Evolutionary conservation across 37 sponge, comb jelly and placozoan genomes (phyloP), one percentile per base, ranked within the genome.

Genomic region (Agelas oroides): DNA sequence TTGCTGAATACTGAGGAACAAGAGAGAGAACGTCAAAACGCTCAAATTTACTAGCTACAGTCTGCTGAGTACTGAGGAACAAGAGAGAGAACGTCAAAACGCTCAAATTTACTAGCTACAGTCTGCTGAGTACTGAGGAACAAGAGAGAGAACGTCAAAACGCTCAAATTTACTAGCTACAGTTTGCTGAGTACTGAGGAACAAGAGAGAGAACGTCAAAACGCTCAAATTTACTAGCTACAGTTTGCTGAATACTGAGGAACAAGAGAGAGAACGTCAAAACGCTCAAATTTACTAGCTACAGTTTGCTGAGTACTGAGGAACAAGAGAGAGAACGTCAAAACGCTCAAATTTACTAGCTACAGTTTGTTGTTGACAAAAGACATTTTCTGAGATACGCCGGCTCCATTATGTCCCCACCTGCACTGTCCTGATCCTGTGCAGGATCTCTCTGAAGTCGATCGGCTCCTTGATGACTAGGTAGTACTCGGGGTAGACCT

Each of bases 401-500:
- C 46, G 6, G 46, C 8, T 12, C 8, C 8, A 46, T 46, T 46
- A 46, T 8, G 8, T 46, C 6, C 3, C 8, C 8, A 84, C 77
- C 77, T 80, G 35, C 19, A 38, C 58, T 2, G 41, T 31, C 21
- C 59, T 35, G 18, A 90, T 83, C 65, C 84, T 93, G 17, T 33
- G 70, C 20, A 61, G 59, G 27, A 96, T 93, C 78, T 87, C 94
- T 46, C 36, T 75, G 36, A 96, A 70, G 64, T 93, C 94, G 19
- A 93, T 96, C 13, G 96, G 96, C 25, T 74, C 34, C 59, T 69
- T 80, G 39, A 96, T 88, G 34, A 93, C 89, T 25, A 86, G 30
- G 67, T 96, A 96, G 75, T 96, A 96, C 65, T 93, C 87, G 0
- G 90, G 90, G 67, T 93, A 93, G 55, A 87, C 31, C 83, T 87